Base-by-base conservation (phyloP, 37 sponge, comb jelly and placozoan species). In the Beroe forskalii region DNA sequence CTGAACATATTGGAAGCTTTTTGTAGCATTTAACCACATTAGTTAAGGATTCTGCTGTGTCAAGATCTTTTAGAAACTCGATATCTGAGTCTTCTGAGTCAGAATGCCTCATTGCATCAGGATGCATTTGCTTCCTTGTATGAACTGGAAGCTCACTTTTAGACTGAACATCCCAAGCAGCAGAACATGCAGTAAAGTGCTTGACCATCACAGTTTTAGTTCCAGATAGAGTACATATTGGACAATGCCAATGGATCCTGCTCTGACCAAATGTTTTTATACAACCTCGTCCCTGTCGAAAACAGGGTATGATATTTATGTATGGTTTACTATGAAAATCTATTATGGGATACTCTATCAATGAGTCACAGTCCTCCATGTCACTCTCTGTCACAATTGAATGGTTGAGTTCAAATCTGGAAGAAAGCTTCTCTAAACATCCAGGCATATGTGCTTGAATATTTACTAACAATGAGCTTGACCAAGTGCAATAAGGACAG, bases 181-280 rank as follows among this genome's bases (percentile, higher is more conserved):
- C 1, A 43, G 12, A 44, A 27, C 86, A 80, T 1, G 86, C 35
- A 12, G 27, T 24, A 27, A 80, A 80, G 28, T 80, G 86, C 22
- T 80, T 80, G 2, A 80, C 42, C 86, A 80, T 80, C 4, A 27
- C 24, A 41, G 86, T 14, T 80, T 80, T 80, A 44, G 38, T 44
- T 22, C 86, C 86, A 44, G 86, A 80, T 22, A 80, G 12, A 25
- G 86, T 80, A 27, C 86, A 80, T 33, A 80, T 38, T 43, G 86
- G 86, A 80, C 86, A 80, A 44, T 80, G 86, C 86, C 86, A 80
- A 27, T 80, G 86, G 42, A 80, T 80, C 42, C 86, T 3, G 0
- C 30, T 23, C 14, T 43, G 22, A 14, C 55, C 35, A 24, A 33
- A 44, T 20, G 30, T 12, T 27, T 37, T 44, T 1, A 42, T 4